A percentile compares a stretch with the other conserved stretches of the same genome.
Evolutionary conservation across 2,797 vertebrate genomes (phyloP).

Genomic region (Sebastes oblongus): DNA sequence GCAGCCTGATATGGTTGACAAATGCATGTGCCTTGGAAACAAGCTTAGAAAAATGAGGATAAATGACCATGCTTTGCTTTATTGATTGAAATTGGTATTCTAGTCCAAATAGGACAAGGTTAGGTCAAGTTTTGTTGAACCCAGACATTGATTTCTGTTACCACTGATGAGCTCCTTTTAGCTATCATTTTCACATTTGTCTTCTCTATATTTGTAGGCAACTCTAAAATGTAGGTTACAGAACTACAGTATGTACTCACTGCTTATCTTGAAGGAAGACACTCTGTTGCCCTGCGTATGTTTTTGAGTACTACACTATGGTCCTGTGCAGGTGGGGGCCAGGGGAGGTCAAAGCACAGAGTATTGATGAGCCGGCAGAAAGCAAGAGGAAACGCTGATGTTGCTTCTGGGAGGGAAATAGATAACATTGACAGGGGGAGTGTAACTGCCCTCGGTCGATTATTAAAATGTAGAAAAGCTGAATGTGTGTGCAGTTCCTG

Average conservation of each 20-base stretch:
- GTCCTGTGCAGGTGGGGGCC: constrained; percentile 33
- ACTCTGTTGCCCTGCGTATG: not conserved
- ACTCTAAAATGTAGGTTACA: not conserved
- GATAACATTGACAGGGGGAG: constrained; percentile 68
- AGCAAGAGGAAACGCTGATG: constrained; percentile 71
- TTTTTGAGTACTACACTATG: not conserved
- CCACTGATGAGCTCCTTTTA: not conserved
- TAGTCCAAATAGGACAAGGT: constrained; percentile 16
- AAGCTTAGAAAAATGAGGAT: not conserved
- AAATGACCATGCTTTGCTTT: not conserved
- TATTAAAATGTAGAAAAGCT: constrained; percentile 69
- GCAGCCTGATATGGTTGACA: not conserved
- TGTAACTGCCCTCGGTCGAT: constrained; percentile 63
- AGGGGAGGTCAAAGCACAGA: constrained; percentile 47
- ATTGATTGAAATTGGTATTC: constrained; percentile 23
- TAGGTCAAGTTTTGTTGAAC: constrained; percentile 16
- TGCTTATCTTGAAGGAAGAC: not conserved
- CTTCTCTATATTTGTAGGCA: not conserved
- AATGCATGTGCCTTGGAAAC: not conserved
- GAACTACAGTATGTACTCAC: not conserved
- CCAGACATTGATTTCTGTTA: constrained; percentile 13
- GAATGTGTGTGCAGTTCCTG: constrained; percentile 39
- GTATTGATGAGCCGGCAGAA: constrained; percentile 67
- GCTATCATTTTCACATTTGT: not conserved
- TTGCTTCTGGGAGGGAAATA: constrained; percentile 59